Evolutionary conservation across 2,888 invertebrate species (phyloP).

Genomic region (Lordiphosa andalusiaca): DNA sequence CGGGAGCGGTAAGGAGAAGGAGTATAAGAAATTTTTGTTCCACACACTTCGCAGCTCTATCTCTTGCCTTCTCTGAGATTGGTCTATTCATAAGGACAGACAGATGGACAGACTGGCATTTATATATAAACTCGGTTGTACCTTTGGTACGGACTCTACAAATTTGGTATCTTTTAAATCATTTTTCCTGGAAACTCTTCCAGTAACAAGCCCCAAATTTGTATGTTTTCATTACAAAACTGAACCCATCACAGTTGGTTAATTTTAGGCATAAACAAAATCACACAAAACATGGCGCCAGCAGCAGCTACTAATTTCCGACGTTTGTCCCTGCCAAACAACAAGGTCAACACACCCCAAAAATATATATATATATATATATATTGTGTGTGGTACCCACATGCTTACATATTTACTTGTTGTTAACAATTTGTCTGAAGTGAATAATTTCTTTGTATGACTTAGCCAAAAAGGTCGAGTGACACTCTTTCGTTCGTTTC

Average conservation of each 20-base stretch:
- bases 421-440: constrained; percentile 36
- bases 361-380: constrained; percentile 27
- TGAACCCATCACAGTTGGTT: constrained; percentile 68
- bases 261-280: constrained; percentile 45
- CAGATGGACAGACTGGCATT: too few species aligned
- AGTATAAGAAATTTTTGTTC: too few species aligned
- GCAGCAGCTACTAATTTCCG: constrained; percentile 65
- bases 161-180: too few species aligned
- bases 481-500: constrained; percentile 60
- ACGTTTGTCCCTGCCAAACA: constrained; percentile 45
- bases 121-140: too few species aligned
- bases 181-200: constrained; percentile 10
- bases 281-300: constrained; percentile 28
- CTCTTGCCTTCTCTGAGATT: too few species aligned
- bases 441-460: constrained; percentile 57
- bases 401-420: constrained; percentile 25
- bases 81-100: too few species aligned
- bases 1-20: too few species aligned
- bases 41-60: too few species aligned
- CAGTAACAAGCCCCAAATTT: not conserved
- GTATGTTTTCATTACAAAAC: constrained; percentile 15
- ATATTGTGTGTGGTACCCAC: constrained; percentile 9
- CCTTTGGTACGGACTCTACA: too few species aligned
- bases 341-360: constrained; percentile 67
- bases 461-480: constrained; percentile 62